Evolutionary conservation across 2,888 invertebrate genomes (phyloP).

Genomic region (Liopterus haemorrhoidalis): DNA sequence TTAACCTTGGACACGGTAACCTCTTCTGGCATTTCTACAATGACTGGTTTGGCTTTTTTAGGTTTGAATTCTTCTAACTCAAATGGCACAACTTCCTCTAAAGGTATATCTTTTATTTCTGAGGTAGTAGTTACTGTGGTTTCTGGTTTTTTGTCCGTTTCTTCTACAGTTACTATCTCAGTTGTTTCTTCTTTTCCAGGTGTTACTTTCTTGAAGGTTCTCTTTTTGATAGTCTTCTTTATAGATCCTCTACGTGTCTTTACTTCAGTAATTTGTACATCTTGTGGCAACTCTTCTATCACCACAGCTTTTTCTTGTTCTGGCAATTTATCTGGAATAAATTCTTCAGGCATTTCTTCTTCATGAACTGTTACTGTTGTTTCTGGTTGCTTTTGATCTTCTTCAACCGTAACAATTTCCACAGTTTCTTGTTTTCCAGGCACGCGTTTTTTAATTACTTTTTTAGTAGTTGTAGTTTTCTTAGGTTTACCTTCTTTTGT

Average conservation of each 20-base stretch:
- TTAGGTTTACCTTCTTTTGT: constrained; percentile 39
- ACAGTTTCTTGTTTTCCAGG: constrained; percentile 34
- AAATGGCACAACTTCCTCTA: constrained; percentile 15
- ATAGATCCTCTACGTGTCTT: constrained; percentile 32
- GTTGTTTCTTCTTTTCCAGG: constrained; percentile 28
- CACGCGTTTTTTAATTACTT: constrained; percentile 38
- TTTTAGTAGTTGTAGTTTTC: constrained; percentile 34
- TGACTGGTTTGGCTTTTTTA: constrained; percentile 23
- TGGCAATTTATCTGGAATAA: constrained; percentile 20
- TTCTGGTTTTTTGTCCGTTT: constrained; percentile 24
- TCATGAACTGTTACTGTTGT: constrained; percentile 27
- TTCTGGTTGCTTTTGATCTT: constrained; percentile 37
- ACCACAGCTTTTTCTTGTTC: constrained; percentile 25
- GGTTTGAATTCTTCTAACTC: constrained; percentile 29
- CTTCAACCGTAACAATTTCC: constrained; percentile 37
- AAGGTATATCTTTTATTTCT: constrained; percentile 16
- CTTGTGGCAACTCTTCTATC: constrained; percentile 34
- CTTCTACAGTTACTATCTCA: constrained; percentile 31
- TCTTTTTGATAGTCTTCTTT: constrained; percentile 38
- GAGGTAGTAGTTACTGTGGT: constrained; percentile 8
- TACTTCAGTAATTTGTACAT: constrained; percentile 34
- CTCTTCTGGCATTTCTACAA: constrained; percentile 30
- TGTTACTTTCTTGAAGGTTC: constrained; percentile 21
- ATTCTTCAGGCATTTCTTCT: constrained; percentile 4
- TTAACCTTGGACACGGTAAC: constrained; percentile 28